Base-by-base conservation (phyloP, 2,797 vertebrate species). In the Myotis vivesi region DNA sequence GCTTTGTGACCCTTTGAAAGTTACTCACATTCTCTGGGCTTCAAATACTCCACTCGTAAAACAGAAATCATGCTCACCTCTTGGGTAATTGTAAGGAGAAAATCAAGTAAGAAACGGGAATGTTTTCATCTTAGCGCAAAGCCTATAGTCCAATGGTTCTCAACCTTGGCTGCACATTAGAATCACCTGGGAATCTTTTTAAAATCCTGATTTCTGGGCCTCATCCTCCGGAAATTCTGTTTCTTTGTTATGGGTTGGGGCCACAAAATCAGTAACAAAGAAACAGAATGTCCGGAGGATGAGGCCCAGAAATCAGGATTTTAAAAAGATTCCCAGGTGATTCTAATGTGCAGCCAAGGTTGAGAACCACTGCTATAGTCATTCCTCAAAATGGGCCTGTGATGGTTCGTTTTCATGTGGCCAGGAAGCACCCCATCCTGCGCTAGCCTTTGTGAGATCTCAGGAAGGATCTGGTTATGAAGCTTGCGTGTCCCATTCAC, bases 381-480 rank as follows among this genome's bases (percentile, higher is more conserved):
- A 1, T 64, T 38, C 11, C 46, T 77, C 17, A 28, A 28, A 20
- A 41, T 10, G 49, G 11, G 10, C 2, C 64, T 2, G 8, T 0
- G n/a, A 38, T 20, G 44, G 44, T n/a, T 51, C 5, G 0, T 83
- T 12, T 69, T 20, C 36, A 0, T 0, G n/a, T 2, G 6, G 28
- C 41, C 11, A 1, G 13, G 16, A n/a, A 13, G 44, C 66, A 30
- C 3, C 51, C 23, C 9, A 1, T 1, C 4, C 79, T 25, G 49
- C 5, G 15, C 49, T 3, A n/a, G 59, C 38, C 23, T 36, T 10
- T 3, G 46, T 17, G 38, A 81, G n/a, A n/a, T 8, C 23, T 13
- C 51, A 3, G 68, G 23, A 22, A 11, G 9, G 49, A n/a, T 4
- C 8, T 7, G 19, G 17, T 28, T 8, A 1, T 0, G 19, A 22